Evolutionary conservation across 2,797 vertebrate genomes (phyloP), one percentile per base, ranked within the genome.

Genomic region (Caiman crocodilus): DNA sequence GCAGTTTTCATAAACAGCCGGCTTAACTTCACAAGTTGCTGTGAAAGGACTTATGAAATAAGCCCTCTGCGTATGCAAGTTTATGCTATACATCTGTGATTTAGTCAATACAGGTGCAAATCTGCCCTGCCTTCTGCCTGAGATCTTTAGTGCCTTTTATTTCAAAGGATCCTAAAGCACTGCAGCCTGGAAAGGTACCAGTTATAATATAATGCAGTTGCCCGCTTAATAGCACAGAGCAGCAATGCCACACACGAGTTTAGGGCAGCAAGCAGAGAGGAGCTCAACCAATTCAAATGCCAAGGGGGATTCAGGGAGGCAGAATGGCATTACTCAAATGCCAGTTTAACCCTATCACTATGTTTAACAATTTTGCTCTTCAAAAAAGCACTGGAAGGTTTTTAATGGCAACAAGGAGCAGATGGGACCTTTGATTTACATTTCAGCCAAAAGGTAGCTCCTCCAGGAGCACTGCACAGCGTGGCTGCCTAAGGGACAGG

Each of bases 371-470:
- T 92, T 92, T 73, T 76, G 21, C 75, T 89, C 79, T 83, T 89
- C 82, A 80, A 95, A 87, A 96, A 96, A 90, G 32, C 14, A 91
- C 92, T 88, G 7, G 92, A 96, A 93, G 94, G 88, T 93, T 56
- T 85, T 92, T 89, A 96, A 87, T 90, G 94, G 88, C 93, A 91
- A 67, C 89, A 57, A 90, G 92, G 93, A 96, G 85, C 88, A 94
- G 91, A 95, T 79, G 88, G 59, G 64, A 97, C 90, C 91, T 92
- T 84, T 89, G 74, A 89, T 86, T 92, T 95, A 90, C 82, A 90
- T 95, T 96, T 96, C 93, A 84, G 93, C 75, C 13, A 2, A 4
- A 96, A 90, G 88, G 42, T 93, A 77, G 69, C 85, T 92, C 65
- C 81, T 96, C 90, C 63, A 77, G 91, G 81, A 95, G 57, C 88